Percentiles rank a stretch among this genome's conserved stretches.
Evolutionary conservation across 1,140 invertebrate genomes (phyloP).

Genomic region (Pseudomyrmex concolor): DNA sequence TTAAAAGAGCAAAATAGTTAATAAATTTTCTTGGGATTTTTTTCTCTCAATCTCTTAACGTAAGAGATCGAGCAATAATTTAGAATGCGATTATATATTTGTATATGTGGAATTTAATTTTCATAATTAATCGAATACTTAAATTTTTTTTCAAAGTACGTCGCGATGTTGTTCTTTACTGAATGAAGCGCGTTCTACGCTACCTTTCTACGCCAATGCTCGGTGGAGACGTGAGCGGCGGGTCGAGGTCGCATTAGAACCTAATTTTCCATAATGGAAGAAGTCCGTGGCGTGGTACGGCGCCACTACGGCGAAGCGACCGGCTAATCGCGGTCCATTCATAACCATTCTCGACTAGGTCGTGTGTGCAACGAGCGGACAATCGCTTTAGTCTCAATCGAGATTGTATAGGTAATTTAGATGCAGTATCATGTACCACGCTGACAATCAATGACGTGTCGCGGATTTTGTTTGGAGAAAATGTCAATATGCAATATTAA

Average conservation of each 20-base stretch:
- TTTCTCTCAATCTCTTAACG: conserved; percentile 29
- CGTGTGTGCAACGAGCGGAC: conserved; percentile 25
- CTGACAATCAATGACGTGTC: not conserved
- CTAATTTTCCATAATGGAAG: conserved; percentile 79
- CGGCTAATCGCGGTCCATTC: conserved; percentile 75
- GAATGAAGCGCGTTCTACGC: not conserved
- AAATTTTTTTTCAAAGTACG: not conserved
- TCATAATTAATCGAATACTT: too few relatives aligned
- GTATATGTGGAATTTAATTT: too few relatives aligned
- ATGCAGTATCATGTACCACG: conserved; percentile 31
- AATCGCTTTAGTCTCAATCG: conserved; percentile 36
- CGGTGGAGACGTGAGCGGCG: conserved; percentile 51
- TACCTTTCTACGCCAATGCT: conserved; percentile 63
- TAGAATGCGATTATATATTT: not conserved
- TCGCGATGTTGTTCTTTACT: not conserved
- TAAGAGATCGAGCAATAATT: conserved; percentile 24
- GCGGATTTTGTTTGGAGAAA: not conserved
- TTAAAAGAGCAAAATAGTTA: conserved; percentile 31
- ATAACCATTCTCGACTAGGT: conserved; percentile 66
- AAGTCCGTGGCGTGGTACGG: conserved; percentile 70
- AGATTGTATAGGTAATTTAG: conserved; percentile 65
- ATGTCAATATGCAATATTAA: too few relatives aligned
- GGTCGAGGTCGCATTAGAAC: conserved; percentile 73
- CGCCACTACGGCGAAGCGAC: conserved; percentile 72
- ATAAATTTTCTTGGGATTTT: conserved; percentile 32